Base-by-base conservation (phyloP, 2,888 invertebrate species). In the Timema cristinae region DNA sequence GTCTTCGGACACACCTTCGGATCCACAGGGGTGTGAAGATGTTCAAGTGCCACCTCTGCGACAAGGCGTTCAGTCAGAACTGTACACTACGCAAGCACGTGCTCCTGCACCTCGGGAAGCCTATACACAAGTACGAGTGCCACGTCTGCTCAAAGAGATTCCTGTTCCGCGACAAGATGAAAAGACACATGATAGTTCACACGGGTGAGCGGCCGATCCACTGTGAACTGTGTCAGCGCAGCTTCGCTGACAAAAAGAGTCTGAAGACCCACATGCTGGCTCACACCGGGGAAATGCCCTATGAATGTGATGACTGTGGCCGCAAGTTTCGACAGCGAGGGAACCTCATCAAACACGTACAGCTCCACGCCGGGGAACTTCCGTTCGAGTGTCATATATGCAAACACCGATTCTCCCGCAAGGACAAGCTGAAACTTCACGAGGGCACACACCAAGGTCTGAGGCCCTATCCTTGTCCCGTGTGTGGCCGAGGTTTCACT, bases 61-160 rank as follows among this genome's bases (percentile, higher is more conserved):
- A 67, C 5, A 85, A 71, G 88, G 89, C 85, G 9, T 92, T 92
- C 80, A 87, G 85, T 13, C 92, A 92, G 84, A 88, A 88, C 78
- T 91, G 91, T 77, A 90, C 92, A 0, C 82, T 92, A 67, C 82
- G 87, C 73, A 83, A 92, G 6, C 92, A 93, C 32, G 32, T 32
- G 32, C 32, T 32, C 4, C 32, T 32, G 32, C 32, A 32, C 32
- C 32, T 32, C 32, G 32, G 32, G 32, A 32, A 32, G 32, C 32
- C 32, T 32, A 32, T 32, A 32, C 32, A 32, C 32, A 32, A 32
- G 32, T 32, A 32, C 32, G 32, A 32, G 32, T 32, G 32, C 4
- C 32, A 32, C 32, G 4, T 32, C 32, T 32, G 32, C 32, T 32
- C 32, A 32, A 32, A 32, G 32, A 4, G 32, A 32, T 32, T 32